Evolutionary conservation across 2,797 vertebrate species (phyloP), one percentile per base, ranked within the genome.

Genomic region (Rhinoraja longicauda): DNA sequence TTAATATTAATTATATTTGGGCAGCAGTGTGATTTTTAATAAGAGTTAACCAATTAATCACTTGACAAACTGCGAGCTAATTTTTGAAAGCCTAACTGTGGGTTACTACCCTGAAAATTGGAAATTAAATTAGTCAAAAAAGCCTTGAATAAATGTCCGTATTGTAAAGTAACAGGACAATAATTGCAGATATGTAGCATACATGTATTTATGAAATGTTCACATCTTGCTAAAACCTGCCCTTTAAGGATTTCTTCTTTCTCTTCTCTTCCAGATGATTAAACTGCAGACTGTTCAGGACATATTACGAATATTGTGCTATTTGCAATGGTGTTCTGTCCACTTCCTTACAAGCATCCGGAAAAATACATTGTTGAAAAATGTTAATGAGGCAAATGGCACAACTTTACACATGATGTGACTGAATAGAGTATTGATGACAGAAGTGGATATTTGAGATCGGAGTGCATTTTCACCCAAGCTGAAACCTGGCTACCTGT

Each of bases 41-140:
- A 75, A 53, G 39, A 92, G 45, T 92, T 72, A 92, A 92, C 90
- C 90, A 92, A 92, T 92, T 92, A 92, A 92, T 92, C 90, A 92
- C 90, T 92, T 92, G 39, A 92, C 36, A 75, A 73, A 53, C 13
- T 53, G 21, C 24, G 75, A 75, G 90, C 53, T 92, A 53, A 53
- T 75, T 72, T 26, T 39, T 57, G 39, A 32, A 72, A 90, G 7
- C 21, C 39, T 92, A 75, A 24, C 70, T 75, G 70, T 75, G 10
- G 29, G 39, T 92, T 73, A 53, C 53, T 62, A 21, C 26, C 90
- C 70, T 92, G 90, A 73, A 67, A 92, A 45, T 53, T 75, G 70
- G 32, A 75, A 92, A 88, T 67, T 19, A 32, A 67, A 67, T 67
- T 67, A 67, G 84, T 17, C 84, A 67, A 9, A 67, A 72, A 88